phyloP scores from a whole-genome alignment of 2,888 invertebrate species.

The Plutella xylostella region DNA sequence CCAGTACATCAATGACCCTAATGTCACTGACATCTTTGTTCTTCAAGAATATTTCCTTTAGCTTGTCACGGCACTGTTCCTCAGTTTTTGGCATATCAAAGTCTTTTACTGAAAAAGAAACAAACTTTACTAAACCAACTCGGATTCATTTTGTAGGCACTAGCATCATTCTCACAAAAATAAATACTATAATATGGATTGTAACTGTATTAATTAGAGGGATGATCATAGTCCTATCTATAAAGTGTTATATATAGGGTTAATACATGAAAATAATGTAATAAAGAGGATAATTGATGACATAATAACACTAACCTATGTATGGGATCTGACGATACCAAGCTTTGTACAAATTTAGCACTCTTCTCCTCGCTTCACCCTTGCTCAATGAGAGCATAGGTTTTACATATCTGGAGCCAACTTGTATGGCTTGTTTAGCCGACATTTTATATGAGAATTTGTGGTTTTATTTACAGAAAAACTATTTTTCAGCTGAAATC shows the following conservation, averaged over 20 bases:
- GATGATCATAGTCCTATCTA: no score
- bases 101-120: slow-evolving; percentile 75
- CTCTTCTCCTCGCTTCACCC: slow-evolving; percentile 84
- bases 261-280: no score
- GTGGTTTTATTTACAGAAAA: no score
- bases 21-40: slow-evolving; percentile 85
- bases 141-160: not conserved
- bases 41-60: slow-evolving; percentile 83
- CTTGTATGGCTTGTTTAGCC: slow-evolving; percentile 47
- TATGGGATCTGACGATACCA: slow-evolving; percentile 95
- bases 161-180: no score
- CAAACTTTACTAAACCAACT: no score
- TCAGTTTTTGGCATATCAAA: slow-evolving; percentile 85
- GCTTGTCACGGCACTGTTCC: slow-evolving; percentile 75
- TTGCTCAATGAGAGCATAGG: slow-evolving; percentile 86
- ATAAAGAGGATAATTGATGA: slow-evolving; percentile 31
- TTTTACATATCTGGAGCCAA: slow-evolving; percentile 76
- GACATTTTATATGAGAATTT: no score
- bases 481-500: no score
- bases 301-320: slow-evolving; percentile 78
- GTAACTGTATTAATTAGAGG: no score
- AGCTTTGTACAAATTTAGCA: slow-evolving; percentile 89
- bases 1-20: slow-evolving; percentile 90
- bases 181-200: no score
- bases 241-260: no score